Evolutionary conservation across 2,888 invertebrate species (phyloP), one percentile per base, ranked within the genome.

Genomic region (Coenonympha arcania): DNA sequence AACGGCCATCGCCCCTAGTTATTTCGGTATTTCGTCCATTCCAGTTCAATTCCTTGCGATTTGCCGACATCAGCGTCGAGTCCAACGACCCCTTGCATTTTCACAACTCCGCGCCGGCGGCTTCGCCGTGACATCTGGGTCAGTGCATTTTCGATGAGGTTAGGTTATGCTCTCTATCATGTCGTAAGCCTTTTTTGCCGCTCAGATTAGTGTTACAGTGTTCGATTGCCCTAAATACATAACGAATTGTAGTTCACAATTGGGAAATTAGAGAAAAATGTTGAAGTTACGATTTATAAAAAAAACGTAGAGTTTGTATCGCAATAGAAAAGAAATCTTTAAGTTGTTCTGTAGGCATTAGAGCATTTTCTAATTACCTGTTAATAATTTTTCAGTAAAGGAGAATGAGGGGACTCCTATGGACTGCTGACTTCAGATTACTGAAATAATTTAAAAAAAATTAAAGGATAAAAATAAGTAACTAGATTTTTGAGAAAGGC

Each of bases 1-100:
- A n/a, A n/a, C n/a, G n/a, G n/a, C n/a, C n/a, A n/a, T n/a, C n/a
- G n/a, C n/a, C n/a, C n/a, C n/a, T n/a, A n/a, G n/a, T n/a, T n/a
- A n/a, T n/a, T n/a, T 15, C 41, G 43, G 49, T 53, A 52, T 53
- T 55, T 52, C 55, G 30, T 39, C 15, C 44, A 47, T 45, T 53
- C 31, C 47, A 36, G 44, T 43, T 53, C 50, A 42, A 44, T 48
- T 45, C 44, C 26, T 55, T 37, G 55, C 50, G 50, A 55, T 55
- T 53, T 44, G 48, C 40, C 50, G 47, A 42, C 20, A 8, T 5
- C 8, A n/a, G 4, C 19, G 30, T 18, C 31, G 30, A 53, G 52
- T 44, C 34, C 47, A 36, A 47, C 43, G 47, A 55, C 53, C 50
- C 50, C 47, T 44, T 50, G 39, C 19, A 40, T 50, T 55, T 50